Percentiles rank a stretch among this genome's conserved stretches.
Evolutionary conservation across 2,797 vertebrate species (phyloP).

Genomic region (Eremophila alpestris): DNA sequence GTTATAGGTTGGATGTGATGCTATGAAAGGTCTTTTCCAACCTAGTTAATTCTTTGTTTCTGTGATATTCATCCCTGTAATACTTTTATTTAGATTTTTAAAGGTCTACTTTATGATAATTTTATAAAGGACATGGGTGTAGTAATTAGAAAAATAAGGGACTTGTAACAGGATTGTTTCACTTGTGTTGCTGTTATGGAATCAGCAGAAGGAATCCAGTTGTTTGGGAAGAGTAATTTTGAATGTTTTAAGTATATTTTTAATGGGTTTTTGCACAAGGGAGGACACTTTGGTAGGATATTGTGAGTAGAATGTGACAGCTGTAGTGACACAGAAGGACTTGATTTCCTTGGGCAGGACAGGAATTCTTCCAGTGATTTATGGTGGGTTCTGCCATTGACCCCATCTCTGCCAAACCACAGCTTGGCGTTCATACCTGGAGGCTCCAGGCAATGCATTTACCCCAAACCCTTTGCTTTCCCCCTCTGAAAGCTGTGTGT

Average conservation of each 20-base stretch:
- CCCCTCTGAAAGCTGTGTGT: fast-evolving
- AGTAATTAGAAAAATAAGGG: not conserved
- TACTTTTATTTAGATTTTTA: not conserved
- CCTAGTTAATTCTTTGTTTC: not conserved
- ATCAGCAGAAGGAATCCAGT: not conserved
- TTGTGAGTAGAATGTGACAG: not conserved
- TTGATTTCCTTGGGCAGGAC: not conserved
- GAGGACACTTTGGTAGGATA: not conserved
- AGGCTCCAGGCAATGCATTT: fast-evolving
- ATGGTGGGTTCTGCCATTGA: not conserved
- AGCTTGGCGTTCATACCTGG: fast-evolving
- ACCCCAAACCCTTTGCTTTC: fast-evolving
- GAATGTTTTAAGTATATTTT: not conserved
- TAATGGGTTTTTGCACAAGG: not conserved
- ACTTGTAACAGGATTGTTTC: not conserved
- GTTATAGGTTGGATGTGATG: no score
- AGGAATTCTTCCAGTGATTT: not conserved
- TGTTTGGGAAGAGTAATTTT: not conserved
- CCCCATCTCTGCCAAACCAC: not conserved
- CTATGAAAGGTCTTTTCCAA: not conserved
- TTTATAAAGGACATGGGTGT: not conserved
- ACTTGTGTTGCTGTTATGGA: fast-evolving
- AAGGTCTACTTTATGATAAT: not conserved
- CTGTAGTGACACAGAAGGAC: not conserved
- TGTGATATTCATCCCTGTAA: not conserved